Evolutionary conservation across 2,797 vertebrate species (phyloP), one percentile per base, ranked within the genome.

Genomic region (Rhyacichthys aspro): DNA sequence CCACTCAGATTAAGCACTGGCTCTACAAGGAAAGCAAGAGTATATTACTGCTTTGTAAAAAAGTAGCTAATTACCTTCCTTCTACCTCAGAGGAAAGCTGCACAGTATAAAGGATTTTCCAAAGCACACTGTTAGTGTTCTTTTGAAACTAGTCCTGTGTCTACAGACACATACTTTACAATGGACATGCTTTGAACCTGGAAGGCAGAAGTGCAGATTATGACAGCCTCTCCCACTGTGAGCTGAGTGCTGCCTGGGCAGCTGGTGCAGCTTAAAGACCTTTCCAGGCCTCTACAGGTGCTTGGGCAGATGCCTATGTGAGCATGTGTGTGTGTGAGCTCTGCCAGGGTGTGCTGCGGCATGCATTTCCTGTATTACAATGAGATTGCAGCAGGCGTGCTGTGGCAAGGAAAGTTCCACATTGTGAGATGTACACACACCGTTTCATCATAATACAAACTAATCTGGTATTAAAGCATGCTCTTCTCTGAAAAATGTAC

Each of bases 351-450:
- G 73, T 87, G 82, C 79, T 71, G 58, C 65, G 46, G 82, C 78
- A 84, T 86, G 76, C 68, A 55, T 82, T 85, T 81, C 76, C 77
- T 67, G 66, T 87, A 84, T 89, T 85, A 87, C 48, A 56, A 68
- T 66, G 76, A 84, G 72, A 86, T 82, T 83, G 85, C 78, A 85
- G 80, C 77, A 84, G 72, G 81, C 72, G 43, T 55, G 75, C 72
- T 72, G 70, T 28, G 62, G 73, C 33, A 3, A 61, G 55, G 53
- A 65, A 75, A 34, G 28, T 54, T 64, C 43, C 55, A 63, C 69
- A 63, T 78, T 63, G 54, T 73, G 53, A 46, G 19, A 59, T 56
- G 62, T 46, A 38, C 56, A 19, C 59, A 73, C 56, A 70, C 47
- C 34, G 63, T 82, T 81, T 85, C 77, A 83, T 83, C 71, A 70